Percentiles rank a stretch among this genome's conserved stretches.
These are phyloP conservation scores for Lordiphosa andalusiaca DNA, from an alignment of 2,888 invertebrate genomes.

Conservation along the genomic window DNA sequence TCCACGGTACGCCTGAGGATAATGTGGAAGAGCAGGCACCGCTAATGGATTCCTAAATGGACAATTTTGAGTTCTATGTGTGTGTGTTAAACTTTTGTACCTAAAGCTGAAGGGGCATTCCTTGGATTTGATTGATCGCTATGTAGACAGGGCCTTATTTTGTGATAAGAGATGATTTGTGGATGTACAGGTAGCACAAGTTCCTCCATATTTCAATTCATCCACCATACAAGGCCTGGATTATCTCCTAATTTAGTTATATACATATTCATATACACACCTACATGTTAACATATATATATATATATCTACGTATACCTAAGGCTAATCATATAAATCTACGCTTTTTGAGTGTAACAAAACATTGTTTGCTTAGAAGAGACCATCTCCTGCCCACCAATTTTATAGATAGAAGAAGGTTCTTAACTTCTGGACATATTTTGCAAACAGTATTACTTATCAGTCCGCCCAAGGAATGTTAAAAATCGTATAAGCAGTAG, in stretches of 20 bases:
- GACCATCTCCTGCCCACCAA: no score
- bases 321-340: constrained; percentile 6
- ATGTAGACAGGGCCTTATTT: neutral
- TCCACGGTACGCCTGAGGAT: neutral
- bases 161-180: neutral
- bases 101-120: constrained; percentile 37
- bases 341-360: constrained; percentile 11
- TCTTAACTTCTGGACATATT: no score
- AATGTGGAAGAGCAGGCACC: constrained; percentile 39
- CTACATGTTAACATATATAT: constrained; percentile 7
- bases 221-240: no score
- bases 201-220: no score
- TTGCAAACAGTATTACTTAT: no score
- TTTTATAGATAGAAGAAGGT: no score
- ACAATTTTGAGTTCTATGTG: constrained; percentile 14
- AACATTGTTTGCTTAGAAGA: no score
- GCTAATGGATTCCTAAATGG: constrained; percentile 49
- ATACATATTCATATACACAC: constrained; percentile 24
- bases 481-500: no score
- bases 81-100: constrained; percentile 55
- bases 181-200: neutral
- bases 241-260: neutral
- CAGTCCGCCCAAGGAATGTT: no score
- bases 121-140: constrained; percentile 30
- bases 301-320: constrained; percentile 20